These are phyloP conservation scores for Notarius quadriscutis DNA, from an alignment of 2,113 vertebrate species.

Conservation along the genomic window DNA sequence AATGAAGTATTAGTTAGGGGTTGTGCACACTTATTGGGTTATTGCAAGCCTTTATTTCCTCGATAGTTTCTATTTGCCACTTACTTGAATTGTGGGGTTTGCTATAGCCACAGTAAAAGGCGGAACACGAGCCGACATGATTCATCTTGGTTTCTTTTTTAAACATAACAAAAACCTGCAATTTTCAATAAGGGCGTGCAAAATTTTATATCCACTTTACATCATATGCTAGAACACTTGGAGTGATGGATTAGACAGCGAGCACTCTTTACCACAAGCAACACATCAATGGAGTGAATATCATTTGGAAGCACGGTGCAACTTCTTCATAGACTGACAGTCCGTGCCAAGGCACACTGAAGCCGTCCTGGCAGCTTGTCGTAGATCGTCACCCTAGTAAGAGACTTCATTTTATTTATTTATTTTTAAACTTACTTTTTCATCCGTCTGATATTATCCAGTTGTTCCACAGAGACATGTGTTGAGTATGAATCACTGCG, in stretches of 20 bases:
- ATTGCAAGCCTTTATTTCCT: background rate
- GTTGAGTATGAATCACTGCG: background rate
- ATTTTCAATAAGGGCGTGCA: background rate
- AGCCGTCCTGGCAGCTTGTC: background rate
- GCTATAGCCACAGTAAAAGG: background rate
- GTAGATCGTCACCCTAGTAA: background rate
- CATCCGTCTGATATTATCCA: background rate
- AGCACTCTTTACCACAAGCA: background rate
- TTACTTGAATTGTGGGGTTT: background rate
- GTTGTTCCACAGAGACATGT: slow-evolving; percentile 20
- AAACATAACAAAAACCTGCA: background rate
- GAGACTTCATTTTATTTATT: background rate
- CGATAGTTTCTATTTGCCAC: background rate
- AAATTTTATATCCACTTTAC: background rate
- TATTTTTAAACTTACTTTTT: background rate
- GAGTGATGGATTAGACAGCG: background rate
- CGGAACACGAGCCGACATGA: background rate
- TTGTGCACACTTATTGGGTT: background rate
- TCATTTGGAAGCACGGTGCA: background rate
- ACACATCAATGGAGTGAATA: background rate
- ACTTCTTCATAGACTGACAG: background rate
- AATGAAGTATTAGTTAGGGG: background rate
- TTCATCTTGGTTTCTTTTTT: background rate
- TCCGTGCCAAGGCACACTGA: background rate
- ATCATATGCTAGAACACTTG: background rate